These are phyloP conservation scores for Platycnemis pennipes DNA, from an alignment of 2,888 invertebrate species.

Conservation along the genomic window DNA sequence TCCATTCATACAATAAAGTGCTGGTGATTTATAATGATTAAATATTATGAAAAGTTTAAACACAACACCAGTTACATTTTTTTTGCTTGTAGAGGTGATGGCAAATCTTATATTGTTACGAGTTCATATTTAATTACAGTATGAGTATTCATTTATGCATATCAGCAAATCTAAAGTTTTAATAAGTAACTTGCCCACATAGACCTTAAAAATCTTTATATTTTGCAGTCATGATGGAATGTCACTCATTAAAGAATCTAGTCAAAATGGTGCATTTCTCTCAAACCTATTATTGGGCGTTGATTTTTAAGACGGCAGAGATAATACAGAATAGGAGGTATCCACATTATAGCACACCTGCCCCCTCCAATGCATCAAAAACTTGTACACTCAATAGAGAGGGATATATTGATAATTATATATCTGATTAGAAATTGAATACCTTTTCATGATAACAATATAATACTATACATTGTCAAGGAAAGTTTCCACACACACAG, in stretches of 20 bases:
- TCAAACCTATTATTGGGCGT: conserved; percentile 53
- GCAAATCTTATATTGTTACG: conserved; percentile 20
- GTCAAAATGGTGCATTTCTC: conserved; percentile 24
- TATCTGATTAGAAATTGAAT: conserved; percentile 46
- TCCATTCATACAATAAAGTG: background rate
- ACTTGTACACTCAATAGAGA: conserved; percentile 52
- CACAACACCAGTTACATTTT: conserved; percentile 58
- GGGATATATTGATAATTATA: conserved; percentile 10
- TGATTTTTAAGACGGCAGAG: conserved; percentile 56
- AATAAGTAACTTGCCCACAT: conserved; percentile 24
- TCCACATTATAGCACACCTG: background rate
- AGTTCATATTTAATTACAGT: background rate
- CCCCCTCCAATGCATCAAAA: conserved; percentile 37
- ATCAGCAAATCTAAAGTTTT: conserved; percentile 55
- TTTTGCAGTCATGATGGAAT: conserved; percentile 52
- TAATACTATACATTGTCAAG: conserved; percentile 59
- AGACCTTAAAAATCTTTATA: background rate
- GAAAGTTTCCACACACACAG: conserved; percentile 46
- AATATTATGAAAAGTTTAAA: conserved; percentile 16
- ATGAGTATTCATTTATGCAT: conserved; percentile 45
- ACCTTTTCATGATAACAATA: conserved; percentile 42
- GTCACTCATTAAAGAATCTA: conserved; percentile 26
- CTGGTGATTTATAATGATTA: conserved; percentile 55
- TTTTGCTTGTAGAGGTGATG: background rate
- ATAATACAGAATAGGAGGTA: conserved; percentile 27